A percentile compares a stretch with the other conserved stretches of the same genome.
Conservation (phyloP, 2,113 vertebrate genomes). For the Salvelinus fontinalis region DNA sequence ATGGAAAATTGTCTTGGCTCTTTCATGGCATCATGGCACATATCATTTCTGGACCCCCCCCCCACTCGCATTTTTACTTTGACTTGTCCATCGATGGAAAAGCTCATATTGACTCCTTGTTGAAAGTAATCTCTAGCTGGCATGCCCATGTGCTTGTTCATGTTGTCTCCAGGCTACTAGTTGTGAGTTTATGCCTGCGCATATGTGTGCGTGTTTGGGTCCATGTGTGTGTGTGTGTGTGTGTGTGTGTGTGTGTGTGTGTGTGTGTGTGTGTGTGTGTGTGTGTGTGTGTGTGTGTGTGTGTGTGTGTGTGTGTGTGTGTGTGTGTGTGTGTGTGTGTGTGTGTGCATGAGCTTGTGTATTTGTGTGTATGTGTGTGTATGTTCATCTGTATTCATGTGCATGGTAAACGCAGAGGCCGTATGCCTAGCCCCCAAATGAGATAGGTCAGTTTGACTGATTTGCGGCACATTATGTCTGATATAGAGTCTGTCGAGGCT, state of each 20-base stretch:
- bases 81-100: not conserved
- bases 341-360: not conserved
- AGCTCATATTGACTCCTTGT: not conserved
- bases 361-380: not conserved
- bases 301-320: not conserved
- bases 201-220: not conserved
- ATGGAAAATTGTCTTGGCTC: slow-evolving; percentile 14
- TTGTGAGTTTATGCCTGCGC: not conserved
- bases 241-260: not conserved
- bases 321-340: not conserved
- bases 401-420: not conserved
- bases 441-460: too few species aligned
- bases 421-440: too few species aligned
- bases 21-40: not conserved
- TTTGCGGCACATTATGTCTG: too few species aligned
- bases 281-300: not conserved
- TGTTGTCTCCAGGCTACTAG: not conserved
- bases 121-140: not conserved
- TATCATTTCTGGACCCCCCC: slow-evolving; percentile 15
- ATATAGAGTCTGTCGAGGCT: too few species aligned
- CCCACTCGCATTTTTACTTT: slow-evolving; percentile 10
- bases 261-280: not conserved
- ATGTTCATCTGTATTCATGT: not conserved
- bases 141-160: not conserved
- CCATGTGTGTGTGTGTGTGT: not conserved